These are phyloP conservation scores for Lanius collurio DNA, from an alignment of 2,113 vertebrate species.

Conservation along the genomic window DNA sequence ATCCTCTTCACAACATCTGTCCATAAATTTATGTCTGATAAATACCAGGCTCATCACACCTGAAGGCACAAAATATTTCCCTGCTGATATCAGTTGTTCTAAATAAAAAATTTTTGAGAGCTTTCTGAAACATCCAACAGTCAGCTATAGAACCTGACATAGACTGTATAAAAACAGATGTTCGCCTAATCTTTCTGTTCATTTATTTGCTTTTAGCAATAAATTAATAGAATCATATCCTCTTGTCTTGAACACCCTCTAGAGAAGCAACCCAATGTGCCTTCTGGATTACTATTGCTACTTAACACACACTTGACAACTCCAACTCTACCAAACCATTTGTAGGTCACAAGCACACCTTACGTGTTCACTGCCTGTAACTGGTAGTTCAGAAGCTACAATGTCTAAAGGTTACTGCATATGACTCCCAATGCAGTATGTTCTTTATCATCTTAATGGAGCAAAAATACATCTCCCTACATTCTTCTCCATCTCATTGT, in stretches of 20 bases:
- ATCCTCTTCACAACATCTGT: neutral
- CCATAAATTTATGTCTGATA: neutral
- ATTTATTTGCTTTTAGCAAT: neutral
- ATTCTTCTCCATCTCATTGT: neutral
- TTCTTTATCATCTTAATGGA: neutral
- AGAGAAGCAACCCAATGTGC: neutral
- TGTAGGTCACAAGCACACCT: neutral
- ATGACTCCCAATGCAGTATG: fast-evolving
- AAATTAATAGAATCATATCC: neutral
- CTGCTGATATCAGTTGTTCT: neutral
- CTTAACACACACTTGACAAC: neutral
- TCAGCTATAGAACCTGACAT: neutral
- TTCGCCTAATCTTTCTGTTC: neutral
- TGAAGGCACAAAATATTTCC: neutral
- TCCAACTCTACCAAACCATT: neutral
- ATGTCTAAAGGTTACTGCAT: neutral
- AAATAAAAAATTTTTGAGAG: neutral
- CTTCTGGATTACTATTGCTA: neutral
- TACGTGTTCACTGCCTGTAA: neutral
- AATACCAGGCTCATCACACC: neutral
- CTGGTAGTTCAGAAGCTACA: neutral
- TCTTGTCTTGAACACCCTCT: neutral
- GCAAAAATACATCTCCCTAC: neutral
- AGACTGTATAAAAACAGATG: neutral
- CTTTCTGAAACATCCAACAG: neutral